phyloP scores from a whole-genome alignment of 37 sponge, comb jelly and placozoan species.

The Halisarca cf. caerulea region DNA sequence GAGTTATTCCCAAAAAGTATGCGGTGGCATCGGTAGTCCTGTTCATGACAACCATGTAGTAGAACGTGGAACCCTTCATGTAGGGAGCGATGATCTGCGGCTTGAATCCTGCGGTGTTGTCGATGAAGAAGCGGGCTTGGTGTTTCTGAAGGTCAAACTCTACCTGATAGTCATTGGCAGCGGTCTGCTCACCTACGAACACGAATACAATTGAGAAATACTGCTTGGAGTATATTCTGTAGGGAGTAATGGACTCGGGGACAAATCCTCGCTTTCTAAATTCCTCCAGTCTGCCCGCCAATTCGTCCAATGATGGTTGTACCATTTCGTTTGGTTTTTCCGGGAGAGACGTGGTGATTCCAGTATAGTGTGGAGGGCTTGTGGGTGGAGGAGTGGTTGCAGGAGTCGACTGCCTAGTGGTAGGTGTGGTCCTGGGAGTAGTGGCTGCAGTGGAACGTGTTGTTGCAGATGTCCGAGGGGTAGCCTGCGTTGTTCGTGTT shows the following conservation, averaged over 20 bases:
- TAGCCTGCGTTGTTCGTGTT: neutral
- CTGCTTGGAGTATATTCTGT: neutral
- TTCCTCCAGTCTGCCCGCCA: neutral
- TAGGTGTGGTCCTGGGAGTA: too few relatives aligned
- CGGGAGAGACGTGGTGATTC: neutral
- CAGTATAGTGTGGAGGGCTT: neutral
- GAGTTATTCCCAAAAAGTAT: neutral
- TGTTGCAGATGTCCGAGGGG: neutral
- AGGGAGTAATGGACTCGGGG: neutral
- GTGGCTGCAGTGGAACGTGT: neutral
- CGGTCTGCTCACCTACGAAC: neutral
- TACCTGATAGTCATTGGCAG: neutral
- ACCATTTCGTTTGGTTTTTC: neutral
- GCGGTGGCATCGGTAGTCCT: neutral
- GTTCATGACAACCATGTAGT: neutral
- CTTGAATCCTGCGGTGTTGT: neutral
- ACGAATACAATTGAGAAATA: slow-evolving; percentile 3
- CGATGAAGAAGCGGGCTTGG: neutral
- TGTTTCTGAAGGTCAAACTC: neutral
- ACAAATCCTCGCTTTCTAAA: neutral
- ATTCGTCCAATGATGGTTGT: neutral
- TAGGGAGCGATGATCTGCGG: slow-evolving; percentile 4
- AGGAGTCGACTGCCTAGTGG: slow-evolving; percentile 6
- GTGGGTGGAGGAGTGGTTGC: neutral
- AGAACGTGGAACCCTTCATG: neutral